These are phyloP conservation scores for Osmerus eperlanus DNA, from an alignment of 2,113 vertebrate genomes.

Conservation along the genomic window DNA sequence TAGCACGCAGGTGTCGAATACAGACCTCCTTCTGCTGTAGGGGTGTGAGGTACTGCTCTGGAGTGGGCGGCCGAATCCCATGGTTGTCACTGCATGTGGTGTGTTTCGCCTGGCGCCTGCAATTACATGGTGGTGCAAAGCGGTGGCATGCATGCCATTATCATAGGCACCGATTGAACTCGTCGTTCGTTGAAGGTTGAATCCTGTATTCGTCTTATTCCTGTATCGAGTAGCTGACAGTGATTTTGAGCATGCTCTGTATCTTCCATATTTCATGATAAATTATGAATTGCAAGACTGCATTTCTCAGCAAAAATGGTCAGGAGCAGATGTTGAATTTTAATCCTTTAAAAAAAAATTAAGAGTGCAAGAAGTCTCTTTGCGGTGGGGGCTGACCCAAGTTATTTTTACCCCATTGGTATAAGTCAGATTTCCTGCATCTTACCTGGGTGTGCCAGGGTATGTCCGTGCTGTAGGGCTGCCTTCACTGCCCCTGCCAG, in stretches of 20 bases:
- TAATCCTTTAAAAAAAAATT: no score
- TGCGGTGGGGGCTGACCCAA: no score
- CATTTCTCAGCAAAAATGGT: background rate
- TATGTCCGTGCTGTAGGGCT: conserved; percentile 83
- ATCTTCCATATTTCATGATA: background rate
- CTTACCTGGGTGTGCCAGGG: conserved; percentile 70
- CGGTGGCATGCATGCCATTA: background rate
- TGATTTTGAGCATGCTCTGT: background rate
- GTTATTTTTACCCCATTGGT: no score
- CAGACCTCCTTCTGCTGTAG: conserved; percentile 99
- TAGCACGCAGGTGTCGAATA: conserved; percentile 89
- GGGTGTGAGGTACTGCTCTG: conserved; percentile 95
- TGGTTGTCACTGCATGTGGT: conserved; percentile 92
- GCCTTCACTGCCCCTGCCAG: conserved; percentile 83
- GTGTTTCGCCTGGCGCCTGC: conserved; percentile 87
- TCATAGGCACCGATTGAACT: background rate
- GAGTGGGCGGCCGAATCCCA: conserved; percentile 88
- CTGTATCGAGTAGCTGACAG: background rate
- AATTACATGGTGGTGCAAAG: background rate
- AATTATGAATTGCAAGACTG: background rate
- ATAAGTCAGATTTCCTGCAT: background rate
- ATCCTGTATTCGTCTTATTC: background rate
- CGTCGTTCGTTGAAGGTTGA: no score
- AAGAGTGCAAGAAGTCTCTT: background rate
- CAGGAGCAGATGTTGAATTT: background rate